These are phyloP conservation scores for Macquaria ambigua DNA, from an alignment of 2,113 vertebrate genomes.

Conservation along the genomic window DNA sequence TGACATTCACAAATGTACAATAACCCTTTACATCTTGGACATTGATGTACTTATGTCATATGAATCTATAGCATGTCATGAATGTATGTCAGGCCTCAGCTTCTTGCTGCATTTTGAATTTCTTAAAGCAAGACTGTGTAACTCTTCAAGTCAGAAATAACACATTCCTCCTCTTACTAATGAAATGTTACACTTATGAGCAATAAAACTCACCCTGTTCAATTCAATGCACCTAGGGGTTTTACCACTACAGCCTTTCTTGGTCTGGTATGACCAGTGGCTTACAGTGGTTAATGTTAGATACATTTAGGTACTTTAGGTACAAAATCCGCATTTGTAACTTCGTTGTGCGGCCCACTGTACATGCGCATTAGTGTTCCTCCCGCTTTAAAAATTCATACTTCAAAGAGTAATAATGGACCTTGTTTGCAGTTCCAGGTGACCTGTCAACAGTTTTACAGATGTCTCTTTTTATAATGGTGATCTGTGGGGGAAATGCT, in stretches of 20 bases:
- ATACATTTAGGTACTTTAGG: too few species aligned
- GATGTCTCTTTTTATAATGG: not conserved
- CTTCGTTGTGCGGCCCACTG: too few species aligned
- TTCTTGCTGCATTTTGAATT: not conserved
- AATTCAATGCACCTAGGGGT: not conserved
- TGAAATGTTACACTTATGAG: not conserved
- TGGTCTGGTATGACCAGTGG: not conserved
- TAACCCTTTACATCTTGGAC: not conserved
- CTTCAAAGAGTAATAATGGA: too few species aligned
- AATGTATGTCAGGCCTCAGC: not conserved
- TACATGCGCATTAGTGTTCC: too few species aligned
- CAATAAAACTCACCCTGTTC: not conserved
- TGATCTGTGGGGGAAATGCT: not conserved
- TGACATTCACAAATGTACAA: not conserved
- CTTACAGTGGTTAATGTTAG: too few species aligned
- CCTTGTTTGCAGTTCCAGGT: not conserved
- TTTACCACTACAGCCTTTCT: not conserved
- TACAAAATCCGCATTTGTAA: too few species aligned
- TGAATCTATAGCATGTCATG: not conserved
- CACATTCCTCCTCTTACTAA: not conserved
- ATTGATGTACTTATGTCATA: not conserved
- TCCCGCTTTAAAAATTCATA: too few species aligned
- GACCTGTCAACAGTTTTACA: not conserved
- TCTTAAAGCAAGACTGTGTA: not conserved
- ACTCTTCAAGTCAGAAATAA: not conserved